These are phyloP conservation scores for Paradisaea rubra DNA, from an alignment of 2,113 vertebrate genomes.

Conservation along the genomic window DNA sequence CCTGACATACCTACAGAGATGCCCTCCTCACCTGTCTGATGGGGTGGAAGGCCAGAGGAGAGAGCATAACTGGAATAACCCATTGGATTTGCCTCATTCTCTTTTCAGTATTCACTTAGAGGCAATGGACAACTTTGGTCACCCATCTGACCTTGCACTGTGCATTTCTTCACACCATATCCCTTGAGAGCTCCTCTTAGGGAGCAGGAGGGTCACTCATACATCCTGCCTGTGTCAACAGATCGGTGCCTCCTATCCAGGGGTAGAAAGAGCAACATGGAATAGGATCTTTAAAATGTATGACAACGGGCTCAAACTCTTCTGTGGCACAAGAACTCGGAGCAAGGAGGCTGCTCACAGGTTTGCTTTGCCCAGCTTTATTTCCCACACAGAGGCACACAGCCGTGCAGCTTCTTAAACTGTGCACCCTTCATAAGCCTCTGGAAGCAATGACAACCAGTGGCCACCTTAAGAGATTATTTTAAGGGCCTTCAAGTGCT, in stretches of 20 bases:
- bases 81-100: background rate
- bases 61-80: background rate
- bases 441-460: background rate
- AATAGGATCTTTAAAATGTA: background rate
- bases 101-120: background rate
- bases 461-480: background rate
- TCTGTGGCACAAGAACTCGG: background rate
- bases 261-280: background rate
- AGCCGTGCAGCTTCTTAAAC: background rate
- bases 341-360: background rate
- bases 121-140: background rate
- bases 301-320: background rate
- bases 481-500: background rate
- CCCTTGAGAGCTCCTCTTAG: background rate
- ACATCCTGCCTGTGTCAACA: background rate
- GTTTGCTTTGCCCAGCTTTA: background rate
- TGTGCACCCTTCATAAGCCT: accelerated
- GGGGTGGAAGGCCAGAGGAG: background rate
- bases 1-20: background rate
- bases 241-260: background rate
- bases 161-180: background rate
- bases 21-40: background rate
- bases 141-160: background rate
- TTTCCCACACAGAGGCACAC: background rate
- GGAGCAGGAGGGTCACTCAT: background rate